These are phyloP conservation scores for Sinocyclocheilus grahami DNA, from an alignment of 2,113 vertebrate genomes.

Conservation along the genomic window DNA sequence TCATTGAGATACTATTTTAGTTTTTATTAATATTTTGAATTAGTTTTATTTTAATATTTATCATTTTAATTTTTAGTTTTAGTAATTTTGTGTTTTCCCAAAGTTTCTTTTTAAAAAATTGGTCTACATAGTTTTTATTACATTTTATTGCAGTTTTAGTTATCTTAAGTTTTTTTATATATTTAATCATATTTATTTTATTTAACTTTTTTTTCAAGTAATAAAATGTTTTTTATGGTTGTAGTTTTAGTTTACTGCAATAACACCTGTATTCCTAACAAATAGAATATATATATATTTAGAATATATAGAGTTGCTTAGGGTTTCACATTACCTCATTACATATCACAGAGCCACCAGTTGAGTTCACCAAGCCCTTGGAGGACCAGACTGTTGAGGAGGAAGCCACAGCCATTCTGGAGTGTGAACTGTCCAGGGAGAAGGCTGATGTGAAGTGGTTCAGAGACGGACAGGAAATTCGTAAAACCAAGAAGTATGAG, in stretches of 20 bases:
- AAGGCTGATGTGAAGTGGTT: conserved; percentile 93
- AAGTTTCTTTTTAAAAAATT: background rate
- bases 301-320: background rate
- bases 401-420: conserved; percentile 87
- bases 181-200: background rate
- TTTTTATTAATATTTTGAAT: background rate
- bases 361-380: conserved; percentile 94
- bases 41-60: background rate
- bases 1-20: background rate
- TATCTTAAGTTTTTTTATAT: background rate
- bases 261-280: background rate
- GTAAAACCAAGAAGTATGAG: conserved; percentile 95
- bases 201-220: background rate
- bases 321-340: background rate
- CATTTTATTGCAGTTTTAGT: background rate
- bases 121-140: background rate
- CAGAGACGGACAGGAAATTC: conserved; percentile 90
- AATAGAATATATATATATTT: background rate
- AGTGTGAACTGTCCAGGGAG: conserved; percentile 95
- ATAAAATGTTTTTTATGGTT: background rate
- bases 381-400: conserved; percentile 98
- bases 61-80: background rate
- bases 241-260: background rate
- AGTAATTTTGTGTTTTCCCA: background rate
- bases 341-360: conserved; percentile 83